phyloP scores from a whole-genome alignment of 2,113 vertebrate species.

The Triplophysa dalaica region DNA sequence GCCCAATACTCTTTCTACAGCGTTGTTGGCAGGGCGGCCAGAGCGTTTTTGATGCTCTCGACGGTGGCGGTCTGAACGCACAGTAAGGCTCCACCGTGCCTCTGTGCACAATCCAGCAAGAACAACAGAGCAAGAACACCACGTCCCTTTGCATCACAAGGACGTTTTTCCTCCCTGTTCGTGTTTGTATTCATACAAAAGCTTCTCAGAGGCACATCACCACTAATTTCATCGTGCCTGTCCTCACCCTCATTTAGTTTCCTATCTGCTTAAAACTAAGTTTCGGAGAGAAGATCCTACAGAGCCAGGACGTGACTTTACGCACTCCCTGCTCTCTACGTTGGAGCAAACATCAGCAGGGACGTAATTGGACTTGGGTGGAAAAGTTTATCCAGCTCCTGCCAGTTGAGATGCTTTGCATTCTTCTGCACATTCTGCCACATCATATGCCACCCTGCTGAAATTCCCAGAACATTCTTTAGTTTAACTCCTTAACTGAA shows the following conservation, averaged over 20 bases:
- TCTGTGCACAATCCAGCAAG: not conserved
- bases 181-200: not conserved
- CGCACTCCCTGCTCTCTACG: not conserved
- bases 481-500: conserved; percentile 11
- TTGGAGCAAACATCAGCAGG: conserved; percentile 50
- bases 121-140: not conserved
- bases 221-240: not conserved
- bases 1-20: no score
- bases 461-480: conserved; percentile 21
- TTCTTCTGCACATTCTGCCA: conserved; percentile 54
- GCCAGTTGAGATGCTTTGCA: conserved; percentile 50
- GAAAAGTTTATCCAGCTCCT: conserved; percentile 40
- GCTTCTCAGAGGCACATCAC: not conserved
- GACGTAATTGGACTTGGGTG: conserved; percentile 34
- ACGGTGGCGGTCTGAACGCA: no score
- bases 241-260: not conserved
- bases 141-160: not conserved
- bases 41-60: no score
- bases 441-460: conserved; percentile 47
- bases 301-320: not conserved
- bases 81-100: no score
- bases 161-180: not conserved
- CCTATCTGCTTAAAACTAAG: not conserved
- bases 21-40: no score
- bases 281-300: conserved; percentile 8